Conservation (phyloP, 2,113 vertebrate species). For the Lepus europaeus region DNA sequence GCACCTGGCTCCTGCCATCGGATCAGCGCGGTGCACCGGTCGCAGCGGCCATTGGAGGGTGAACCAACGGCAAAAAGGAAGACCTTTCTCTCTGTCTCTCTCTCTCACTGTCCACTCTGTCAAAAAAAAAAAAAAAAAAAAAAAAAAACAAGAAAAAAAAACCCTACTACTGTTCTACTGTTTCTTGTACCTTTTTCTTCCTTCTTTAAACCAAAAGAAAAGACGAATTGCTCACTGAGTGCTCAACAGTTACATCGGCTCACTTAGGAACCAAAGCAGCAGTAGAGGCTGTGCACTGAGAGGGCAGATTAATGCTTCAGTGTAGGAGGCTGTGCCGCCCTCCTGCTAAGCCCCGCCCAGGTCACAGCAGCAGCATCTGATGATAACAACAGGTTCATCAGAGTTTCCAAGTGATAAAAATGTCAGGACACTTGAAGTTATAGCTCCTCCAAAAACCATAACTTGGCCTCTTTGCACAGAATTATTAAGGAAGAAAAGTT, state of each 20-base stretch:
- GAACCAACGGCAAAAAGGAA: no score
- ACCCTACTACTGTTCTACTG: background rate
- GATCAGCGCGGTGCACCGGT: no score
- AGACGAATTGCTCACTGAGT: no score
- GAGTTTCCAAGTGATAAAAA: conserved; percentile 68
- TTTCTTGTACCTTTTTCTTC: background rate
- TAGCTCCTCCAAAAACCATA: conserved; percentile 55
- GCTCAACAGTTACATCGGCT: background rate
- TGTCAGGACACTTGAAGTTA: conserved; percentile 66
- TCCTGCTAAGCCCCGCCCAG: background rate
- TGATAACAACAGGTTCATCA: background rate
- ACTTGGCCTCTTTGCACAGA: conserved; percentile 55
- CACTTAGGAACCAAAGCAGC: background rate
- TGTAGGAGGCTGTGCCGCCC: background rate
- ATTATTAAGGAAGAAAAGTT: conserved; percentile 63
- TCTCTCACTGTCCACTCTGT: no score
- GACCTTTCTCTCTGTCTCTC: no score
- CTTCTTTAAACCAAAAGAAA: background rate
- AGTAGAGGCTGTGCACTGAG: background rate
- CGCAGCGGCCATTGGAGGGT: no score
- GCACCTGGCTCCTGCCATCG: no score
- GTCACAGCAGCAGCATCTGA: background rate
- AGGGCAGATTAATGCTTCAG: background rate
- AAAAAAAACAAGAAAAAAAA: background rate
- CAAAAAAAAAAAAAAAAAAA: background rate